Percentiles rank a stretch among this genome's conserved stretches.
Conservation (phyloP, 2,797 vertebrate genomes). For the Mormyrops boulengeri region DNA sequence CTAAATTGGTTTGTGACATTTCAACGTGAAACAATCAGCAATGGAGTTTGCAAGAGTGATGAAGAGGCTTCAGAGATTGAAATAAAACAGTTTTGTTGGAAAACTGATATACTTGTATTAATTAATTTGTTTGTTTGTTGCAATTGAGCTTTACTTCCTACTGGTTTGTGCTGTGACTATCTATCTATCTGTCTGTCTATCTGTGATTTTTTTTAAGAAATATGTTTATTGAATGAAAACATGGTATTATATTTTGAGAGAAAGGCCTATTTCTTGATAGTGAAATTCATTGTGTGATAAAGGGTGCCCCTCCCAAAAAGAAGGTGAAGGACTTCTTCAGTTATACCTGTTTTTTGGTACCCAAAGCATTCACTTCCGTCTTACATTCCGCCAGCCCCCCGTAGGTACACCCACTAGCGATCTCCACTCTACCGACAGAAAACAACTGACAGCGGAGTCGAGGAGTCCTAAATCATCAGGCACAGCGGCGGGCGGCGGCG, state of each 20-base stretch:
- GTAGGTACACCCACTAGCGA: background rate
- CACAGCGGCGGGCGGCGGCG: background rate
- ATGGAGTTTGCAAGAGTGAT: background rate
- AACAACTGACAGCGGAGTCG: background rate
- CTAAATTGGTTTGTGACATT: background rate
- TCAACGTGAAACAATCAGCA: background rate
- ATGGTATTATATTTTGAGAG: background rate
- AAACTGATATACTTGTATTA: background rate
- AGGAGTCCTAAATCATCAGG: background rate
- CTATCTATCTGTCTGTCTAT: background rate
- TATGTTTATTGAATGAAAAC: background rate
- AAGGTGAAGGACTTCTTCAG: background rate
- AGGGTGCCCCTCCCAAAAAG: background rate
- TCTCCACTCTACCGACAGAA: background rate
- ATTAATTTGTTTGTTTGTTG: background rate
- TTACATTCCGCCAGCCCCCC: background rate
- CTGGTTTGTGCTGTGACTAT: background rate
- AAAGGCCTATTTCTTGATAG: background rate
- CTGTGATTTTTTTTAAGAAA: background rate
- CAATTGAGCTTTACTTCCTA: background rate
- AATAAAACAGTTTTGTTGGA: background rate
- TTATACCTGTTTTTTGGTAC: background rate
- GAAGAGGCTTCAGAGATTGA: background rate
- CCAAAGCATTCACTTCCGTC: background rate
- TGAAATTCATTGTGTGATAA: background rate